Evolutionary conservation across 2,888 invertebrate genomes (phyloP).

Genomic region (Podabrus alpinus): DNA sequence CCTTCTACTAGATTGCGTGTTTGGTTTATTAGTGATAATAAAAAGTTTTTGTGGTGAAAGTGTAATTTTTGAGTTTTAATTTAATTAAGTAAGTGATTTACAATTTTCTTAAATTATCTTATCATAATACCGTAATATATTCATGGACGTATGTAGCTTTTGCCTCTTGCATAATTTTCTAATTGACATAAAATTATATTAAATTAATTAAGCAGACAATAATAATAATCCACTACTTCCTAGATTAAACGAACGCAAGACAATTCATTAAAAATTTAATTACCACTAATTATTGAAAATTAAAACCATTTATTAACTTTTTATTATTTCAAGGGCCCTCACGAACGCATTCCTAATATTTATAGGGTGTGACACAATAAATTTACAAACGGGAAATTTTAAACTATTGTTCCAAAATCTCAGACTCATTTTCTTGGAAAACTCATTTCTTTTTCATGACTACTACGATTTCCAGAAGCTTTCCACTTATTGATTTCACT

Average conservation of each 20-base stretch:
- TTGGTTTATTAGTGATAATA: not conserved
- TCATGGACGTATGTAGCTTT: not conserved
- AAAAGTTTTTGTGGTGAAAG: not conserved
- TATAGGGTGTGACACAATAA: not conserved
- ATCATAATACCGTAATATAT: not conserved
- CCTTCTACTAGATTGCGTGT: not conserved
- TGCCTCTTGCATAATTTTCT: not conserved
- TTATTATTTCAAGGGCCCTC: not conserved
- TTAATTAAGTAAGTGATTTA: not conserved
- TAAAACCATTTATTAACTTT: not conserved
- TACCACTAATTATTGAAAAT: not conserved
- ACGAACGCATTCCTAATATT: not conserved
- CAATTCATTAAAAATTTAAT: not conserved
- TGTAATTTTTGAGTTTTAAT: not conserved
- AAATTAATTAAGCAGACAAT: not conserved
- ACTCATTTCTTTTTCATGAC: not conserved
- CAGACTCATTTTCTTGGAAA: not conserved
- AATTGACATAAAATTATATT: not conserved
- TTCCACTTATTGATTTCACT: not conserved
- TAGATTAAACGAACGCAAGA: not conserved
- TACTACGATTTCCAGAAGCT: not conserved
- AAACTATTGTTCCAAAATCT: not conserved
- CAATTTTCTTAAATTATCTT: not conserved
- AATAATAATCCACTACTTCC: not conserved
- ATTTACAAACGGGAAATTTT: not conserved